Base-by-base conservation (phyloP, 2,888 invertebrate species). In the Polymixis flavicincta region DNA sequence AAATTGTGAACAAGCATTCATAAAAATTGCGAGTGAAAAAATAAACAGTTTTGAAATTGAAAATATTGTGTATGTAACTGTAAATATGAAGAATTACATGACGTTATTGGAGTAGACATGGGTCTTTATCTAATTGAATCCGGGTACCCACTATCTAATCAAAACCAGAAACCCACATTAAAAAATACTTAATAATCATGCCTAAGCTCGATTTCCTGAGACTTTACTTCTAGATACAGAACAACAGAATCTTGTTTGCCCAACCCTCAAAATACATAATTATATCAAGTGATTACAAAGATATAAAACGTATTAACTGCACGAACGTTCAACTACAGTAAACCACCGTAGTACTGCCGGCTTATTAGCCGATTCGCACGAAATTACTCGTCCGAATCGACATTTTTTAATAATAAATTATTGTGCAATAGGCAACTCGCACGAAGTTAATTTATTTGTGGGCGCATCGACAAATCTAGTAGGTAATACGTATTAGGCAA, bases 281-380 rank as follows among this genome's bases (percentile, higher is more conserved):
- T 32, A 67, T 63, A 17, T 45, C 25, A 55, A 61, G n/a, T 17
- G 25, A 73, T 45, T 45, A 52, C 63, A 80, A 74, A 77, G n/a
- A 48, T 52, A 28, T 28, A 19, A 25, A 45, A 63, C 4, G 8
- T 14, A 50, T 17, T n/a, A 32, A 14, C 22, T 22, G 48, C 37
- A 50, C 11, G 37, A 61, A 55, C 25, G 54, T 50, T 37, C 28
- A 32, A 22, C 6, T 59, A 32, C 9, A 70, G 57, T 32, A 42
- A 54, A 54, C 13, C 52, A 17, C 4, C 8, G 17, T 13, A 59
- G 32, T n/a, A 0, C 4, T 11, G 52, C 54, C 19, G 6, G 11
- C 5, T 45, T 45, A 11, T 11, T 45, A 45, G 42, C 13, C 42
- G 42, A 45, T 45, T 45, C 42, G 42, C 42, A 45, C 11, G 42